Percentiles rank a stretch among this genome's conserved stretches.
These are phyloP conservation scores for Alfaro cultratus DNA, from an alignment of 2,797 vertebrate species.

Conservation along the genomic window DNA sequence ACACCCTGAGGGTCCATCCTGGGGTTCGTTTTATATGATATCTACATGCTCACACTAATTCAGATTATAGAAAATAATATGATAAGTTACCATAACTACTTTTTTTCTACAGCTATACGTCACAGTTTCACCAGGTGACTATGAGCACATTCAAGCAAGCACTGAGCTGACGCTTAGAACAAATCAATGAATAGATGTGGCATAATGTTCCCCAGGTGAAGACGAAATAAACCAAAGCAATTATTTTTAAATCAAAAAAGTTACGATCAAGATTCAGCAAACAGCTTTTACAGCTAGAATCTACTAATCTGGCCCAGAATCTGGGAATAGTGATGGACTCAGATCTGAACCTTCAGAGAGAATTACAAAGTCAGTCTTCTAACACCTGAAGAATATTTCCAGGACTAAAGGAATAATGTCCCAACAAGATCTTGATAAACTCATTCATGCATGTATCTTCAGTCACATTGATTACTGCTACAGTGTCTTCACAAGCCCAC, in stretches of 20 bases:
- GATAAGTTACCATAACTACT: neutral
- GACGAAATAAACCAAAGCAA: neutral
- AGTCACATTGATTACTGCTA: neutral
- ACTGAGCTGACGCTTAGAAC: neutral
- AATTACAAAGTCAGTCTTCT: neutral
- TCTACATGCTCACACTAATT: neutral
- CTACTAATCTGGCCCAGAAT: neutral
- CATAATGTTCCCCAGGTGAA: neutral
- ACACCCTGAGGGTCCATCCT: neutral
- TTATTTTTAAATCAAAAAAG: neutral
- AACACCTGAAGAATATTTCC: neutral
- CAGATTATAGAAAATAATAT: neutral
- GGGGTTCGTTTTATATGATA: neutral
- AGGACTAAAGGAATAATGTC: neutral
- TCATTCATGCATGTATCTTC: neutral
- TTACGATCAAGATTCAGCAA: neutral
- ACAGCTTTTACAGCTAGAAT: neutral
- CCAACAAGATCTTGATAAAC: neutral
- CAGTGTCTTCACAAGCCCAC: neutral
- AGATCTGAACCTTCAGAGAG: neutral
- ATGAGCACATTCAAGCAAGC: neutral
- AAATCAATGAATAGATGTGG: neutral
- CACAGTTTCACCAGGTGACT: neutral
- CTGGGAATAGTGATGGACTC: neutral
- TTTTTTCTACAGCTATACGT: neutral